Conservation (phyloP, 2,113 vertebrate species). For the Sceloporus undulatus region DNA sequence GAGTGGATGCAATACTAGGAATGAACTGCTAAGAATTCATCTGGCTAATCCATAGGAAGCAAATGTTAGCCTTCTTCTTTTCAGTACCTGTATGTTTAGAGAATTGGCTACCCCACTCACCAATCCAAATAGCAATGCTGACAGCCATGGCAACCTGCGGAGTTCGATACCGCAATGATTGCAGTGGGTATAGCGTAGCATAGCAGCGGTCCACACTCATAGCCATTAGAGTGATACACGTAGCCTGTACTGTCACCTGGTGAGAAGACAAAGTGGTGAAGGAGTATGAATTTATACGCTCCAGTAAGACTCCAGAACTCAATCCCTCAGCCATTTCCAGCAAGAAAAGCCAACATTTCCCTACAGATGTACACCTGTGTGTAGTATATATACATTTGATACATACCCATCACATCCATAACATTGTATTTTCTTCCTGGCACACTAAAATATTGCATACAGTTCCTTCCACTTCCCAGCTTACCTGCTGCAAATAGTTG, state of each 20-base stretch:
- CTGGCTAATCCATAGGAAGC: background rate
- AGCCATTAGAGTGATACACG: conserved; percentile 49
- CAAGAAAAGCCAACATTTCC: background rate
- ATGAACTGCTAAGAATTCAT: background rate
- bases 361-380: background rate
- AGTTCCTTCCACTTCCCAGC: background rate
- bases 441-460: background rate
- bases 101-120: conserved; percentile 29
- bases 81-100: background rate
- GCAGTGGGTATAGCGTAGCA: conserved; percentile 56
- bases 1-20: background rate
- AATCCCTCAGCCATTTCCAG: no score
- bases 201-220: conserved; percentile 50
- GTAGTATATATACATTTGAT: background rate
- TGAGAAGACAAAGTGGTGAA: background rate
- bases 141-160: conserved; percentile 57
- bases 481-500: conserved; percentile 68
- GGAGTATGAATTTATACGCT: background rate
- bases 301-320: background rate
- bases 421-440: background rate
- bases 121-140: conserved; percentile 64
- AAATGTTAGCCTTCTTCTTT: background rate
- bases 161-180: conserved; percentile 58
- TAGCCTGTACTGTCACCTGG: conserved; percentile 49
- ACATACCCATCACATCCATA: background rate